These are phyloP conservation scores for Tetragnatha montana DNA, from an alignment of 2,888 invertebrate species.

Conservation along the genomic window DNA sequence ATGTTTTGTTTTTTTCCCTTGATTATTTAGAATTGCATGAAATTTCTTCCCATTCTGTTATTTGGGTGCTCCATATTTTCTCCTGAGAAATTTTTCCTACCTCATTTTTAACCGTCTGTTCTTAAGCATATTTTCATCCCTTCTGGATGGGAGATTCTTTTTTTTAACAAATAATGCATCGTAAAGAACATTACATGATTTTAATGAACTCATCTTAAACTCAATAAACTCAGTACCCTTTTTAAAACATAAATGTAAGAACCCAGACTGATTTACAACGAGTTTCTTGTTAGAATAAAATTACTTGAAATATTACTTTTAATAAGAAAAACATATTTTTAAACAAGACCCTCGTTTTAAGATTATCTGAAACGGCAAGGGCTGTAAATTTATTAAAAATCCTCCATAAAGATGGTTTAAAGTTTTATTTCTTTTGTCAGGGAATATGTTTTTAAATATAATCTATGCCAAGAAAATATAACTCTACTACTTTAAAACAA, in stretches of 20 bases:
- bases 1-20: neutral
- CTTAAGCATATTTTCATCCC: neutral
- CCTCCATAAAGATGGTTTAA: too few relatives aligned
- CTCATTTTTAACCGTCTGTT: neutral
- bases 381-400: too few relatives aligned
- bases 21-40: neutral
- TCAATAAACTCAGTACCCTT: neutral
- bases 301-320: neutral
- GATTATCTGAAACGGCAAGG: too few relatives aligned
- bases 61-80: neutral
- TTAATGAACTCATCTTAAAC: constrained; percentile 19
- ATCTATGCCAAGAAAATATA: too few relatives aligned
- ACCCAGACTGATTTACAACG: neutral
- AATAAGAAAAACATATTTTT: too few relatives aligned
- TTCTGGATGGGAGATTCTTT: neutral
- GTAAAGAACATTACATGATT: neutral
- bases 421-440: too few relatives aligned
- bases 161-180: constrained; percentile 13
- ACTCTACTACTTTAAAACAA: too few relatives aligned
- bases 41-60: neutral
- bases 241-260: neutral
- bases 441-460: too few relatives aligned
- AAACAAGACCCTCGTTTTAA: too few relatives aligned
- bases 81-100: neutral
- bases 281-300: neutral